phyloP scores from a whole-genome alignment of 1,140 invertebrate genomes.

The Aphelenchoides fujianensis region DNA sequence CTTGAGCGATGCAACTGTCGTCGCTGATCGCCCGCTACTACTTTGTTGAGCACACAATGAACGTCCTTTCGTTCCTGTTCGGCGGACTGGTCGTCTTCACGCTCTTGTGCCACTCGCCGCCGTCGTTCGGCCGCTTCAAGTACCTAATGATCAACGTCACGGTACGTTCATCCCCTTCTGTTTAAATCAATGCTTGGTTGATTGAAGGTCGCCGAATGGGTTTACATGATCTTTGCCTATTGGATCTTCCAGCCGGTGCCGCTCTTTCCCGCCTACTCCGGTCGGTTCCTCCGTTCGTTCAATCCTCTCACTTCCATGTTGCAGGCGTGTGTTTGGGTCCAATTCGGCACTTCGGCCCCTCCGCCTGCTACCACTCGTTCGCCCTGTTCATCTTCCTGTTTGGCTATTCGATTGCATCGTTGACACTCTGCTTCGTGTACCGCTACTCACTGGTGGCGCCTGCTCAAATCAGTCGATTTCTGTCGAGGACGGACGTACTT shows the following conservation, averaged over 20 bases:
- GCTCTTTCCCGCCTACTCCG: neutral
- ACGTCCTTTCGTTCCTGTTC: neutral
- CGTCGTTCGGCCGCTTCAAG: neutral
- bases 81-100: neutral
- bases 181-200: neutral
- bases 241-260: neutral
- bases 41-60: slow-evolving; percentile 3
- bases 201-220: neutral
- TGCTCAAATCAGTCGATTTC: neutral
- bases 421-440: neutral
- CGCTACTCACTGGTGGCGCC: neutral
- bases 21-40: neutral
- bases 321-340: neutral
- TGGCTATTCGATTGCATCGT: neutral
- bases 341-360: neutral
- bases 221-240: slow-evolving; percentile 1
- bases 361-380: neutral
- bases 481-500: neutral
- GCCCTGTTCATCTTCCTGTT: neutral
- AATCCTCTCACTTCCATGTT: too few species aligned
- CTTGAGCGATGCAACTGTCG: neutral
- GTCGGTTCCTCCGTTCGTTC: neutral
- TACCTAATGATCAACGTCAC: neutral
- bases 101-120: neutral
- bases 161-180: neutral